phyloP scores from a whole-genome alignment of 2,797 vertebrate genomes.

The Danio aesculapii region DNA sequence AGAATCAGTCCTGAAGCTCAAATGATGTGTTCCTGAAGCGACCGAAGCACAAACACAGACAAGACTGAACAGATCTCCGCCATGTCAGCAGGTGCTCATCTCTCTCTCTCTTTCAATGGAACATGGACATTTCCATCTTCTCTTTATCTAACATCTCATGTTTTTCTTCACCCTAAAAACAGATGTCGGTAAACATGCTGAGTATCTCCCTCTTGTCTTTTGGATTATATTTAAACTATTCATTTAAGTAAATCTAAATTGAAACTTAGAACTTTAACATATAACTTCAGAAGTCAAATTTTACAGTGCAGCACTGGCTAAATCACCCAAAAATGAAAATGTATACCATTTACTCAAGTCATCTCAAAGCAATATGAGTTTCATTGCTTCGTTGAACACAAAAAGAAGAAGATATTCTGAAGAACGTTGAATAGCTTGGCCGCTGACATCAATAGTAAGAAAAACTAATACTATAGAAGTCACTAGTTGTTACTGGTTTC shows the following conservation, averaged over 20 bases:
- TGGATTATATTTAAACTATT: neutral
- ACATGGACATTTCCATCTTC: neutral
- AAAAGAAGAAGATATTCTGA: too few species aligned
- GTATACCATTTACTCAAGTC: too few species aligned
- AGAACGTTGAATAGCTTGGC: too few species aligned
- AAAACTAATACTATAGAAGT: too few species aligned
- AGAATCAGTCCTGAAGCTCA: conserved; percentile 45
- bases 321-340: too few species aligned
- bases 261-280: neutral
- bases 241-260: neutral
- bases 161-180: neutral
- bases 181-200: neutral
- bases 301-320: too few species aligned
- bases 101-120: conserved; percentile 19
- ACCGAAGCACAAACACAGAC: conserved; percentile 42
- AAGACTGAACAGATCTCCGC: conserved; percentile 57
- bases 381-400: too few species aligned
- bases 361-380: too few species aligned
- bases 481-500: too few species aligned
- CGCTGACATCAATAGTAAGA: too few species aligned
- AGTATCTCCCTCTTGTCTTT: neutral
- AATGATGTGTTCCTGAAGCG: conserved; percentile 58
- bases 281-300: too few species aligned
- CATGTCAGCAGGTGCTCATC: conserved; percentile 47
- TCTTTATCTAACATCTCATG: neutral